phyloP scores from a whole-genome alignment of 2,113 vertebrate species.

The Rhinolophus sinicus region DNA sequence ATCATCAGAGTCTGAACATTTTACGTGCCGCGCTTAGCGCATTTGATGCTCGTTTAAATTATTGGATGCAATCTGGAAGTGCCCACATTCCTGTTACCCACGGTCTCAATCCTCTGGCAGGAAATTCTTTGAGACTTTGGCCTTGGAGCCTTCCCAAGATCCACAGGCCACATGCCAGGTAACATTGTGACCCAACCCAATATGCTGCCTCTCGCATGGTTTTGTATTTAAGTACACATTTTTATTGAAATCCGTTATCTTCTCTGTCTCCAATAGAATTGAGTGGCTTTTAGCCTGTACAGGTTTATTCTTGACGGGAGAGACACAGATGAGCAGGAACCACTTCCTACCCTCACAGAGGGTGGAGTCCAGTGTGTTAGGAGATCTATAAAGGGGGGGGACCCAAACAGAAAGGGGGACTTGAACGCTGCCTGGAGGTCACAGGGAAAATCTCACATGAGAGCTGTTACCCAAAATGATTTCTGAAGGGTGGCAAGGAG shows the following conservation, averaged over 20 bases:
- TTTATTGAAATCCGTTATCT: not conserved
- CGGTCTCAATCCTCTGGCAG: not conserved
- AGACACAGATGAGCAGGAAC: not conserved
- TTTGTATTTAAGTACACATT: not conserved
- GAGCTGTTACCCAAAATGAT: not conserved
- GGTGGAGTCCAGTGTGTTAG: not conserved
- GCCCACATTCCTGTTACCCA: not conserved
- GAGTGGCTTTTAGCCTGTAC: not conserved
- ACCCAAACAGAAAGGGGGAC: not conserved
- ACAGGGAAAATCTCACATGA: not conserved
- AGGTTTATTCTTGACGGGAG: not conserved
- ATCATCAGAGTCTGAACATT: not conserved
- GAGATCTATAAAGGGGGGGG: too few relatives aligned
- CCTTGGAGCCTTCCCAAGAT: not conserved
- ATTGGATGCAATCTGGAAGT: not conserved
- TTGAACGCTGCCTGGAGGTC: not conserved
- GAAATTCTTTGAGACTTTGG: not conserved
- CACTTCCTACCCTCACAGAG: not conserved
- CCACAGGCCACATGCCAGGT: not conserved
- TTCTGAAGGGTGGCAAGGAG: not conserved
- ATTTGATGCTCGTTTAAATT: not conserved
- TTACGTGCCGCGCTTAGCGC: not conserved
- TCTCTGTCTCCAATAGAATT: not conserved
- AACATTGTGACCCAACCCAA: not conserved
- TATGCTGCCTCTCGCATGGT: fast-evolving